Base-by-base conservation (phyloP, 2,113 vertebrate species). In the Fregetta grallaria region DNA sequence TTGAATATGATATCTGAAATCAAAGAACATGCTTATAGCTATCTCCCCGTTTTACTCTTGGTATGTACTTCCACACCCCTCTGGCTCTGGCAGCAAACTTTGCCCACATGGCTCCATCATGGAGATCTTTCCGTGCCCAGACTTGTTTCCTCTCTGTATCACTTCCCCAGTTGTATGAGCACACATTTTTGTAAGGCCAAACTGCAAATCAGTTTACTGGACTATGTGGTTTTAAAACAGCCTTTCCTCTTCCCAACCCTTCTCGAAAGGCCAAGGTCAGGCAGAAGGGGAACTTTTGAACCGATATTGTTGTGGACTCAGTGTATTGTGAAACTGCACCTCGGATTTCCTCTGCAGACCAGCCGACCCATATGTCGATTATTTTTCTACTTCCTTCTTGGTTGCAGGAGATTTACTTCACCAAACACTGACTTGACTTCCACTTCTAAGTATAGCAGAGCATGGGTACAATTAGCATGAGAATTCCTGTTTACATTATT, bases 401-500 rank as follows among this genome's bases (percentile, higher is more conserved):
- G 36, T 94, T 95, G 87, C 74, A 85, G 81, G 61, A 93, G 86
- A 38, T 82, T 76, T 94, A 25, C 75, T 91, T 90, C 74, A 82
- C 86, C 77, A 71, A 92, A 90, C 74, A 73, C 15, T 81, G 80
- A 22, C 80, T 79, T 92, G 70, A 92, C 80, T 95, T 97, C 95
- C 80, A 85, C 80, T 82, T 83, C 94, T 96, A 95, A 94, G 81
- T 92, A 96, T 93, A 96, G 91, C 86, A 82, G 65, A 38, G n/a
- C 49, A n/a, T 1, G 53, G 70, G 59, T 50, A 92, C 77, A 70
- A 73, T 88, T 82, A 95, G 38, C 71, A 62, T 73, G 74, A 73
- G 87, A 97, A 95, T 96, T 97, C 95, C 94, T 97, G 96, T 96
- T 97, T 94, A 92, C 76, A 61, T 85, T 53, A 61, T 87, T 94